Conservation (phyloP, 2,797 vertebrate genomes). For the Dicrostonyx torquatus region DNA sequence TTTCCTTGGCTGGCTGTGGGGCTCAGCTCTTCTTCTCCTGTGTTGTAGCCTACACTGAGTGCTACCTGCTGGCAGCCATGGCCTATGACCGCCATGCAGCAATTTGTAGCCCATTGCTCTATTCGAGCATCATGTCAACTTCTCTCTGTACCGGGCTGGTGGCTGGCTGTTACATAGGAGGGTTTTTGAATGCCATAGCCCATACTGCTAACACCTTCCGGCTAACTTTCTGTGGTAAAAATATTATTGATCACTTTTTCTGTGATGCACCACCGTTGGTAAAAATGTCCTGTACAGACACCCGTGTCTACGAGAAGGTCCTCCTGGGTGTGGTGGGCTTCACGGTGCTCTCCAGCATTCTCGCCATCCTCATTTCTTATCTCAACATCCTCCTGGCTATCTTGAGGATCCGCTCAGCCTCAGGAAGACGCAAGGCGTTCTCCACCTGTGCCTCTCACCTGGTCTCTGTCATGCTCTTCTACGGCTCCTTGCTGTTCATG, state of each 20-base stretch:
- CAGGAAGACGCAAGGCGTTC: slow-evolving; percentile 64
- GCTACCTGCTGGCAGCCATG: slow-evolving; percentile 74
- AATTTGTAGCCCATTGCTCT: slow-evolving; percentile 73
- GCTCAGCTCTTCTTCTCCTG: slow-evolving; percentile 75
- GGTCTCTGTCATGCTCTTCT: slow-evolving; percentile 62
- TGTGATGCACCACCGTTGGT: slow-evolving; percentile 73
- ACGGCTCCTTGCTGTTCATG: slow-evolving; percentile 52
- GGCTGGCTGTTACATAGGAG: slow-evolving; percentile 56
- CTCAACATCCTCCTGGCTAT: slow-evolving; percentile 56
- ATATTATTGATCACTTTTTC: slow-evolving; percentile 77
- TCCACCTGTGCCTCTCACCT: slow-evolving; percentile 75
- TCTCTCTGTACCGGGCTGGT: slow-evolving; percentile 66
- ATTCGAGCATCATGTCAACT: slow-evolving; percentile 66
- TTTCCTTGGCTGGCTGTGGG: slow-evolving; percentile 70
- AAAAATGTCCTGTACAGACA: slow-evolving; percentile 75
- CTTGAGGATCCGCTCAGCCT: slow-evolving; percentile 27
- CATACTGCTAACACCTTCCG: slow-evolving; percentile 71
- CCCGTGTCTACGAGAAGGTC: slow-evolving; percentile 58
- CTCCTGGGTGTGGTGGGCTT: slow-evolving; percentile 55
- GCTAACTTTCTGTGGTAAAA: slow-evolving; percentile 69
- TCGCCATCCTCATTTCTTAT: slow-evolving; percentile 50
- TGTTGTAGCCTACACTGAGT: slow-evolving; percentile 64
- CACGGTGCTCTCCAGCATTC: slow-evolving; percentile 62
- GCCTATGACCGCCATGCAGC: slow-evolving; percentile 68
- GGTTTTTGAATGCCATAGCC: slow-evolving; percentile 54